Conservation (phyloP, 2,797 vertebrate species). For the Champsocephalus gunnari region DNA sequence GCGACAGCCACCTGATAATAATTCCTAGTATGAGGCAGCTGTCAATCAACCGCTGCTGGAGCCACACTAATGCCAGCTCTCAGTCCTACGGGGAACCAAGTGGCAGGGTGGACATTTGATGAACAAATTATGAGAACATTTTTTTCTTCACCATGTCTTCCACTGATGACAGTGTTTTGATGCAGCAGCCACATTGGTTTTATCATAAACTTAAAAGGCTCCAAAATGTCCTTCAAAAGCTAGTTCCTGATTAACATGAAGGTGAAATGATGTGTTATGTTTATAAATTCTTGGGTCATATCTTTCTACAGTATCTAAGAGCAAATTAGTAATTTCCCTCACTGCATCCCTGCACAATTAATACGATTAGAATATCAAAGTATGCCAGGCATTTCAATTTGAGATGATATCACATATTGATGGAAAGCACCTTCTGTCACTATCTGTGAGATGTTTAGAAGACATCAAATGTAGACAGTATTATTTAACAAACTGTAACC, state of each 20-base stretch:
- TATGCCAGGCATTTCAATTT: slow-evolving; percentile 61
- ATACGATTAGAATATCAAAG: slow-evolving; percentile 41
- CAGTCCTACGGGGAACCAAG: slow-evolving; percentile 8
- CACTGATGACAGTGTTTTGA: slow-evolving; percentile 10
- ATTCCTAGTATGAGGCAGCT: neutral
- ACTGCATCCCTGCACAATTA: slow-evolving; percentile 48
- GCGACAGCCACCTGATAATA: too few relatives aligned
- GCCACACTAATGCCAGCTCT: neutral
- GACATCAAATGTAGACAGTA: neutral
- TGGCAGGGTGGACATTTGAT: neutral
- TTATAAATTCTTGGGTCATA: slow-evolving; percentile 44
- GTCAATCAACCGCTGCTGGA: slow-evolving; percentile 14
- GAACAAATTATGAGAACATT: neutral
- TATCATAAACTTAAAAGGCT: slow-evolving; percentile 28
- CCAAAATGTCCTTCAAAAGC: slow-evolving; percentile 32
- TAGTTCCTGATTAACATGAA: slow-evolving; percentile 26
- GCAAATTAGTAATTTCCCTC: slow-evolving; percentile 50
- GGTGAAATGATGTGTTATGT: slow-evolving; percentile 42
- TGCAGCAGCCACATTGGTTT: slow-evolving; percentile 8
- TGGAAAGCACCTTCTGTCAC: neutral
- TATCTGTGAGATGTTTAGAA: slow-evolving; percentile 12
- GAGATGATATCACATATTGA: slow-evolving; percentile 28
- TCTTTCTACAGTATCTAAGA: slow-evolving; percentile 41
- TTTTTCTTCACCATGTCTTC: neutral
- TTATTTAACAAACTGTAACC: slow-evolving; percentile 3